Conservation (phyloP, 2,888 invertebrate species). For the Nebria salina region DNA sequence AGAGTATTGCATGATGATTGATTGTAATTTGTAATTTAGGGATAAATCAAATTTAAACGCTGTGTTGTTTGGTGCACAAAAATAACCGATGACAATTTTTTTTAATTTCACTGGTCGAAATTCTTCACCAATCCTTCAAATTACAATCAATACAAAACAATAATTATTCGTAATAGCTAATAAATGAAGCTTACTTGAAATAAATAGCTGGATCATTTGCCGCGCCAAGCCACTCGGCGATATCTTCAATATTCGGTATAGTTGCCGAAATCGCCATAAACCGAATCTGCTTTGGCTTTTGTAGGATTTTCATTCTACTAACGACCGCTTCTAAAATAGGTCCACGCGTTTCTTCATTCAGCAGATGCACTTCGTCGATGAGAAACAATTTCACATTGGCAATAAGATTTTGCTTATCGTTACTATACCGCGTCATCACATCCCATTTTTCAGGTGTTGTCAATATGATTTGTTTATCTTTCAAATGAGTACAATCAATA, state of each 20-base stretch:
- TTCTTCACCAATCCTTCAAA: conserved; percentile 73
- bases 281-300: conserved; percentile 64
- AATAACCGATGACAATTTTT: conserved; percentile 77
- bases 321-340: conserved; percentile 79
- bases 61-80: conserved; percentile 65
- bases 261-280: conserved; percentile 84
- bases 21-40: conserved; percentile 78
- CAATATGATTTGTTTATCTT: conserved; percentile 70
- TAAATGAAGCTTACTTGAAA: conserved; percentile 63
- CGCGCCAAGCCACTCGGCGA: conserved; percentile 75
- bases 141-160: conserved; percentile 10
- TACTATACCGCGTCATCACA: conserved; percentile 79
- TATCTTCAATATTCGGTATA: conserved; percentile 79
- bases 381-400: conserved; percentile 73
- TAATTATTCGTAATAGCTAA: neutral
- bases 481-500: conserved; percentile 65
- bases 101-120: conserved; percentile 78
- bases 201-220: conserved; percentile 63
- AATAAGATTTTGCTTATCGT: conserved; percentile 72
- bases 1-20: conserved; percentile 75
- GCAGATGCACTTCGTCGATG: conserved; percentile 81
- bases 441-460: conserved; percentile 91
- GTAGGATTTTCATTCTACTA: conserved; percentile 80
- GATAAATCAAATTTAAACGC: conserved; percentile 81
- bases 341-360: conserved; percentile 77